Conservation (phyloP, 2,888 invertebrate species). For the Anticlea derivata region DNA sequence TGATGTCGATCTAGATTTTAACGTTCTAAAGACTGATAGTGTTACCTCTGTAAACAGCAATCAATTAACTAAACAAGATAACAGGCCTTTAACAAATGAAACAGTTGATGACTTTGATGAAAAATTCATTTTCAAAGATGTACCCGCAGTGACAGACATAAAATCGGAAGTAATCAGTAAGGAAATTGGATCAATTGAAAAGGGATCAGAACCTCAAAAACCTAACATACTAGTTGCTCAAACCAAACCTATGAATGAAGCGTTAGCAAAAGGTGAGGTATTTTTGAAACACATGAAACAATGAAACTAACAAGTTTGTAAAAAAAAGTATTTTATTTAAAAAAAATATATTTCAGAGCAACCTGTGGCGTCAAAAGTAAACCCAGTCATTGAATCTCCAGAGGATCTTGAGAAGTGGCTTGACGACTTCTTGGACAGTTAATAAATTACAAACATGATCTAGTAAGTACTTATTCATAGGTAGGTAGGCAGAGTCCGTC, state of each 20-base stretch:
- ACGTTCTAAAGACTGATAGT: constrained; percentile 23
- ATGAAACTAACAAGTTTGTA: no score
- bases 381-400: constrained; percentile 67
- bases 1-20: constrained; percentile 30
- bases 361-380: constrained; percentile 38
- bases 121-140: constrained; percentile 21
- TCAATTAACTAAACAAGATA: constrained; percentile 7
- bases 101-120: constrained; percentile 19
- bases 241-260: not conserved
- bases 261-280: constrained; percentile 15
- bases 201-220: not conserved
- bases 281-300: constrained; percentile 6
- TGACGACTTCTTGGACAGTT: constrained; percentile 74
- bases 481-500: no score
- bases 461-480: no score
- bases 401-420: constrained; percentile 81
- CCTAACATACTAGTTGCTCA: not conserved
- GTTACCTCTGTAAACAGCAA: constrained; percentile 10
- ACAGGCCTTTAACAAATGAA: constrained; percentile 7
- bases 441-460: constrained; percentile 17
- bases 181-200: constrained; percentile 5
- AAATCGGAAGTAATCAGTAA: constrained; percentile 11
- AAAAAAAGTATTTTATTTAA: constrained; percentile 24
- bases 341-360: constrained; percentile 29
- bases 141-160: constrained; percentile 15